phyloP scores from a whole-genome alignment of 1,140 invertebrate species.

The Drosophila punjabiensis region DNA sequence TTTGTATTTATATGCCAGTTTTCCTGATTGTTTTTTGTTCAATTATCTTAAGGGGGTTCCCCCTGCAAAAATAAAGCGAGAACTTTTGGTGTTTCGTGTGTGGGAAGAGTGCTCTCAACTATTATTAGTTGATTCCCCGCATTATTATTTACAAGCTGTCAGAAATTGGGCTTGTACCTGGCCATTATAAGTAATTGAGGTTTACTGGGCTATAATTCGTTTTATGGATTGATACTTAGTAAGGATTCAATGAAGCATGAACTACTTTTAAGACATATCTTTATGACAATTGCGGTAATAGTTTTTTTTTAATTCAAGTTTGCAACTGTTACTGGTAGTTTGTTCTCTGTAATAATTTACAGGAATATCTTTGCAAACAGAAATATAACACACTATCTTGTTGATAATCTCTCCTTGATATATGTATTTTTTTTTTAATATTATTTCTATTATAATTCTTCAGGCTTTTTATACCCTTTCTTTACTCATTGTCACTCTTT shows the following conservation, averaged over 20 bases:
- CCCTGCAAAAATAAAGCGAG: background rate
- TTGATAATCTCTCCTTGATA: background rate
- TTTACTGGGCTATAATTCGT: conserved; percentile 3
- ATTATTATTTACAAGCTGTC: conserved; percentile 32
- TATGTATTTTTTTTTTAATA: background rate
- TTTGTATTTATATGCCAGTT: no score
- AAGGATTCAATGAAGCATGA: conserved; percentile 22
- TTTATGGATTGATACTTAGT: conserved; percentile 7
- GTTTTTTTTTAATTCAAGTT: background rate
- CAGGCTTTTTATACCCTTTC: background rate
- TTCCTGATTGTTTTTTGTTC: conserved; percentile 28
- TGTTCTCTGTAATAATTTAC: background rate
- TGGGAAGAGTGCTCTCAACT: background rate
- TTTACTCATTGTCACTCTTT: background rate
- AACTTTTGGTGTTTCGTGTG: conserved; percentile 24
- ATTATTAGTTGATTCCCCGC: conserved; percentile 31
- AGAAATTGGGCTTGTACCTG: conserved; percentile 1
- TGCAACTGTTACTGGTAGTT: background rate
- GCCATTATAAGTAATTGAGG: conserved; percentile 30
- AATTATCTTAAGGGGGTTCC: conserved; percentile 19
- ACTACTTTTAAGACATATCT: background rate
- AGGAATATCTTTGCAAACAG: background rate
- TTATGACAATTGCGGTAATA: background rate
- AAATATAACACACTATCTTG: background rate
- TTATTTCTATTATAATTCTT: background rate